A percentile compares a stretch with the other conserved stretches of the same genome.
phyloP scores from a whole-genome alignment of 2,113 vertebrate genomes.

The Syrrhaptes paradoxus region DNA sequence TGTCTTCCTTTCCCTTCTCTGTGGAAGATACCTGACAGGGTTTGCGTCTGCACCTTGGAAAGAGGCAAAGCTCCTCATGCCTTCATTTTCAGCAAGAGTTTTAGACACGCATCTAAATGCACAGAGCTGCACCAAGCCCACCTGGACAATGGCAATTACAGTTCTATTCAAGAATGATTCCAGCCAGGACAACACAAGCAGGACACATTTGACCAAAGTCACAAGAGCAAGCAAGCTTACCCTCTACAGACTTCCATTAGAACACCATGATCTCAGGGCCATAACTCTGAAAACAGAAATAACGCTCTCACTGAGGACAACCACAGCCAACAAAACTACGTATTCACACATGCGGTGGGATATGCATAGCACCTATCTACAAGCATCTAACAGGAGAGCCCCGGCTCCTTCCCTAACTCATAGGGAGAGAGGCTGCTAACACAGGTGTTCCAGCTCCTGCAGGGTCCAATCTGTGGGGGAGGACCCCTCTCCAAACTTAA shows the following conservation, averaged over 20 bases:
- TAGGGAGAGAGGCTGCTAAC: neutral
- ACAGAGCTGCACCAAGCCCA: neutral
- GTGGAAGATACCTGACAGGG: neutral
- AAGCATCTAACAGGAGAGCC: accelerated
- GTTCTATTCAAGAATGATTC: accelerated
- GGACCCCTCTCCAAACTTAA: neutral
- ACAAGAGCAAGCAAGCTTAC: neutral
- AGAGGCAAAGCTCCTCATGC: neutral
- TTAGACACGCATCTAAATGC: neutral
- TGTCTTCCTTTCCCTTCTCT: neutral
- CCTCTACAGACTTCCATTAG: neutral
- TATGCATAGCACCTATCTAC: accelerated
- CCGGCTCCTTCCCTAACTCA: neutral
- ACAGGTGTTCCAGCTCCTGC: neutral
- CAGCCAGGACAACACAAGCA: neutral
- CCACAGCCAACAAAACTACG: neutral
- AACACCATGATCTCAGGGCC: neutral
- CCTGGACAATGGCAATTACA: neutral
- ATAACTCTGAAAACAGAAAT: neutral
- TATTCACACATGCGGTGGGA: accelerated
- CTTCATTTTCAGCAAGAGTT: neutral
- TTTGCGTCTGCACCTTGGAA: neutral
- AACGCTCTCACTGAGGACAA: neutral
- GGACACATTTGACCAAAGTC: neutral
- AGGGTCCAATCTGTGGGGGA: neutral